Conservation (phyloP, 1,140 invertebrate genomes). For the Euwallacea fornicatus region DNA sequence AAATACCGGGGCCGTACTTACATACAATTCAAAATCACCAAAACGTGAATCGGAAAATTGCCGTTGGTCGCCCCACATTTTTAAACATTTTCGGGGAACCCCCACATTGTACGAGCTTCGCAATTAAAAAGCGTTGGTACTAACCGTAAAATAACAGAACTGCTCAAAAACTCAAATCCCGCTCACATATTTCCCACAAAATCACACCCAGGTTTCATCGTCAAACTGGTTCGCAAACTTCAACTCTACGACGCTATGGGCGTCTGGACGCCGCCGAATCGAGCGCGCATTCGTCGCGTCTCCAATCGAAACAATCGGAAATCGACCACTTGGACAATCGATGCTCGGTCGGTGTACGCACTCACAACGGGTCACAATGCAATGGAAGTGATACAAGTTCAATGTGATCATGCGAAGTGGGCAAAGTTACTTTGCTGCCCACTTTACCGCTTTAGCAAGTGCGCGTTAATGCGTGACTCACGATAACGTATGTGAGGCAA, state of each 20-base stretch:
- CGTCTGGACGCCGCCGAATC: not conserved
- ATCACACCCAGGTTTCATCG: not conserved
- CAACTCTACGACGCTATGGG: not conserved
- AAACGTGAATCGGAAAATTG: too few species aligned
- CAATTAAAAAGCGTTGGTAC: not conserved
- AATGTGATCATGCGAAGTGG: not conserved
- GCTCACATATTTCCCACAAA: not conserved
- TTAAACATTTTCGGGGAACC: too few species aligned
- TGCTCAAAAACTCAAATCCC: not conserved
- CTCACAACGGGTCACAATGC: not conserved
- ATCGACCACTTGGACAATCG: not conserved
- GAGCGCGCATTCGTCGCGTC: not conserved
- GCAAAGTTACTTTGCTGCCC: not conserved
- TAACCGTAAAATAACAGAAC: not conserved
- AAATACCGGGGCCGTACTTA: too few species aligned
- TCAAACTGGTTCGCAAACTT: not conserved
- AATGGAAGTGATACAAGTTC: not conserved
- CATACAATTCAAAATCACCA: too few species aligned
- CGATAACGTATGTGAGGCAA: not conserved
- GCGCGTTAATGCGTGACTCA: conserved; percentile 3
- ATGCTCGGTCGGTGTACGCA: not conserved
- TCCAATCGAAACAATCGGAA: not conserved
- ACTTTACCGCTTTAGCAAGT: not conserved
- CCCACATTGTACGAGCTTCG: not conserved
- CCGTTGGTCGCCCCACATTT: too few species aligned